A percentile compares a stretch with the other conserved stretches of the same genome.
phyloP scores from a whole-genome alignment of 2,888 invertebrate species.

The Drosophila ochracea region DNA sequence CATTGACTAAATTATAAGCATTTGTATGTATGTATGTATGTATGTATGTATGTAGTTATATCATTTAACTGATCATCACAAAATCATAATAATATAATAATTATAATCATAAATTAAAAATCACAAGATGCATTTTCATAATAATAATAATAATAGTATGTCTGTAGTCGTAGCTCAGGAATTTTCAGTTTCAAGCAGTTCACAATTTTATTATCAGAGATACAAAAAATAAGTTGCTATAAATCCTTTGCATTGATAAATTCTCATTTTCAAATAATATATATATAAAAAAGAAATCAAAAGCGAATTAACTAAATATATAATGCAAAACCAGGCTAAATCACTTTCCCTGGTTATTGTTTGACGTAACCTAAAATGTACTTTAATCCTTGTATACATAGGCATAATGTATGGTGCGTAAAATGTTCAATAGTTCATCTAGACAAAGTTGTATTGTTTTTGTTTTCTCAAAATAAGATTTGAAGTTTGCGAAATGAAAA shows the following conservation, averaged over 20 bases:
- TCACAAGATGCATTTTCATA: slow-evolving; percentile 43
- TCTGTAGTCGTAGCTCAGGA: slow-evolving; percentile 32
- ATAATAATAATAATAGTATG: slow-evolving; percentile 27
- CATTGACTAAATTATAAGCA: slow-evolving; percentile 27
- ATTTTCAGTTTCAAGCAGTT: slow-evolving; percentile 45
- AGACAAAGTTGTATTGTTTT: background rate
- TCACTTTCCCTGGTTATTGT: slow-evolving; percentile 35
- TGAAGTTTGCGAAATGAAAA: slow-evolving; percentile 14
- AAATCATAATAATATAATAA: slow-evolving; percentile 36
- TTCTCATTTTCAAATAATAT: slow-evolving; percentile 18
- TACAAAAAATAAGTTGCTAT: slow-evolving; percentile 8
- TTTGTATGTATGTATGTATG: background rate
- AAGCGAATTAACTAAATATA: slow-evolving; percentile 28
- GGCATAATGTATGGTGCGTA: slow-evolving; percentile 28
- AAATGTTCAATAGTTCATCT: slow-evolving; percentile 12
- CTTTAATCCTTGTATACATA: slow-evolving; percentile 33
- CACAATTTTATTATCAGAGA: slow-evolving; percentile 35
- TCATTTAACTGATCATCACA: slow-evolving; percentile 47
- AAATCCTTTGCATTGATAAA: slow-evolving; percentile 22
- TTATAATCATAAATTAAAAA: slow-evolving; percentile 34
- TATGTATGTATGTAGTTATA: slow-evolving; percentile 12
- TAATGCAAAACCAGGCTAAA: slow-evolving; percentile 40
- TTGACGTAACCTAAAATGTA: slow-evolving; percentile 16
- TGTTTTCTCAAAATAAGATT: background rate
- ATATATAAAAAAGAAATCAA: background rate